Conservation (phyloP, 2,888 invertebrate species). For the Eupeodes luniger region DNA sequence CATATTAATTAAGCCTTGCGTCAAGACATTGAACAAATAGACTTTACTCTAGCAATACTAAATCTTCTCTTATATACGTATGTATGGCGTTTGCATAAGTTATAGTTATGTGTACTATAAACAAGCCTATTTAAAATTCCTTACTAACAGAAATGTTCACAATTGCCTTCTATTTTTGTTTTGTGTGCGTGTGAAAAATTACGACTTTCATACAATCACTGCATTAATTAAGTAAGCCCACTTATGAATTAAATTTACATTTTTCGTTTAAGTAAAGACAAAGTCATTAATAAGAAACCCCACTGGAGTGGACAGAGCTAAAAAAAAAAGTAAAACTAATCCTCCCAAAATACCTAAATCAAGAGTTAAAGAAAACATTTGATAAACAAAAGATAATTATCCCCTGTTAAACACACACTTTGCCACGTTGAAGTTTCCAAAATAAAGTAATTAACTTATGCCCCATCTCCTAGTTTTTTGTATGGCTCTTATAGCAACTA, state of each 20-base stretch:
- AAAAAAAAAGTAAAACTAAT: background rate
- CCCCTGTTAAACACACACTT: conserved; percentile 25
- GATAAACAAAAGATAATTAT: conserved; percentile 25
- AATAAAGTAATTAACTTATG: conserved; percentile 23
- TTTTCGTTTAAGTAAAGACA: background rate
- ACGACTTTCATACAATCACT: background rate
- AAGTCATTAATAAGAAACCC: background rate
- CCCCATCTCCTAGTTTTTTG: too few species aligned
- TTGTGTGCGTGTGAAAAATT: too few species aligned
- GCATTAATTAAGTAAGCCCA: background rate
- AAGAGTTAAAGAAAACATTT: background rate
- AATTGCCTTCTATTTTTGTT: too few species aligned
- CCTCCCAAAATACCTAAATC: background rate
- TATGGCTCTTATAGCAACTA: too few species aligned
- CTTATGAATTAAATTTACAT: conserved; percentile 6
- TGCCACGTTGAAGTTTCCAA: background rate
- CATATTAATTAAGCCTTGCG: too few species aligned
- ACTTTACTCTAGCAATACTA: too few species aligned
- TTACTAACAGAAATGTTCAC: too few species aligned
- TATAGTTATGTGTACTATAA: too few species aligned
- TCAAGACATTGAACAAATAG: too few species aligned
- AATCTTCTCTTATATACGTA: too few species aligned
- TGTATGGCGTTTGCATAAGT: too few species aligned
- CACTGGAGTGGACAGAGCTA: background rate
- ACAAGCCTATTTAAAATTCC: too few species aligned